Conservation (phyloP, 2,888 invertebrate species). For the Sminthurinus aureus region DNA sequence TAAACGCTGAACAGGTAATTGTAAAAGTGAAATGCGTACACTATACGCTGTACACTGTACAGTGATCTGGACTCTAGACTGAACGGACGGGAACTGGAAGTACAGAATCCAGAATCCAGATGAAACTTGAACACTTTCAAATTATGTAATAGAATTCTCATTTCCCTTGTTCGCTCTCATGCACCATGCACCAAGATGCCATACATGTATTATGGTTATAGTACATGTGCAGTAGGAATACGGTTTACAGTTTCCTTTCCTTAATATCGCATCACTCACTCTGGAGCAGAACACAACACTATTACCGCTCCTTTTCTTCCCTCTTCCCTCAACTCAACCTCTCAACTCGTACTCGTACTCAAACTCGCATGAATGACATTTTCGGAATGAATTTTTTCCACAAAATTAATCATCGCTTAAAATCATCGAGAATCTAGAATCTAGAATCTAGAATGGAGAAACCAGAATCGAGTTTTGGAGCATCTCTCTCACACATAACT, state of each 20-base stretch:
- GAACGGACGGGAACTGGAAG: too few relatives aligned
- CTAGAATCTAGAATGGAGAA: neutral
- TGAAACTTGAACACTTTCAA: neutral
- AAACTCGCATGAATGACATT: constrained; percentile 34
- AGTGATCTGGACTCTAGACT: too few relatives aligned
- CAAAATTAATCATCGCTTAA: constrained; percentile 35
- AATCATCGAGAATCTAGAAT: too few relatives aligned
- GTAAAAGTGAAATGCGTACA: too few relatives aligned
- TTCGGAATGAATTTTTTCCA: constrained; percentile 35
- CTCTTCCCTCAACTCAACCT: constrained; percentile 7
- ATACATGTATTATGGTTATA: neutral
- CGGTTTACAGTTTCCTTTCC: neutral
- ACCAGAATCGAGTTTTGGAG: constrained; percentile 16
- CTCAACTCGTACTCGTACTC: neutral
- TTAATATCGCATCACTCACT: constrained; percentile 29
- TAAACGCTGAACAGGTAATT: too few relatives aligned
- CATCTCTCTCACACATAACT: neutral
- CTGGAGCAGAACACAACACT: neutral
- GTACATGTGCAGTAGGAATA: neutral
- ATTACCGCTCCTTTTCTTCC: constrained; percentile 13
- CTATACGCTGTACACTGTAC: too few relatives aligned
- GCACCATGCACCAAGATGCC: neutral
- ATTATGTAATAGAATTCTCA: neutral
- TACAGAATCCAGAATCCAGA: too few relatives aligned
- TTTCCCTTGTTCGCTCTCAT: neutral